phyloP scores from a whole-genome alignment of 64 coral and sea anemone genomes.

The Actinia tenebrosa region DNA sequence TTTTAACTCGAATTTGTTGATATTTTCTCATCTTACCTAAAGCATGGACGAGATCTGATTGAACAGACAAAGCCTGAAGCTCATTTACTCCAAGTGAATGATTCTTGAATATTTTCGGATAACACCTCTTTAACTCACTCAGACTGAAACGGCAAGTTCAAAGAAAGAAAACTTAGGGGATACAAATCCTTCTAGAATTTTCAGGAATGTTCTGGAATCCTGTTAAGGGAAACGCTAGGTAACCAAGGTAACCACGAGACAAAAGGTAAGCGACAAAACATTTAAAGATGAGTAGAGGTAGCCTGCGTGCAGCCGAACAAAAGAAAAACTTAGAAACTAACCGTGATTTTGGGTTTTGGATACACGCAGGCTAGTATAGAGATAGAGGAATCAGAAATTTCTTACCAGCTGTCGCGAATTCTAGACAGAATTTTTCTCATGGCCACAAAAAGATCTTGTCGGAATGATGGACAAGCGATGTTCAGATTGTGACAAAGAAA shows the following conservation, averaged over 20 bases:
- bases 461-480: conserved; percentile 48
- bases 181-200: too few relatives aligned
- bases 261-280: too few relatives aligned
- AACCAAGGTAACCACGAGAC: too few relatives aligned
- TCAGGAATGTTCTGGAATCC: too few relatives aligned
- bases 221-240: too few relatives aligned
- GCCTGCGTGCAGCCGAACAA: too few relatives aligned
- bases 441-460: conserved; percentile 54
- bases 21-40: not conserved
- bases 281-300: too few relatives aligned
- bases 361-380: too few relatives aligned
- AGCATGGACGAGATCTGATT: not conserved
- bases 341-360: too few relatives aligned
- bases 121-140: not conserved
- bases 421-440: conserved; percentile 37
- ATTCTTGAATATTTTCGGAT: conserved; percentile 8
- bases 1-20: not conserved
- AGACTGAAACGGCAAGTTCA: not conserved
- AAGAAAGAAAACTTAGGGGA: not conserved
- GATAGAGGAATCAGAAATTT: too few relatives aligned
- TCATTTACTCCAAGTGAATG: not conserved
- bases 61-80: not conserved
- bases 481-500: conserved; percentile 56
- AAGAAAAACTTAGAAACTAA: too few relatives aligned
- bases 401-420: conserved; percentile 57